A percentile compares a stretch with the other conserved stretches of the same genome.
These are phyloP conservation scores for Globicephala melas DNA, from an alignment of 2,113 vertebrate species.

Conservation along the genomic window DNA sequence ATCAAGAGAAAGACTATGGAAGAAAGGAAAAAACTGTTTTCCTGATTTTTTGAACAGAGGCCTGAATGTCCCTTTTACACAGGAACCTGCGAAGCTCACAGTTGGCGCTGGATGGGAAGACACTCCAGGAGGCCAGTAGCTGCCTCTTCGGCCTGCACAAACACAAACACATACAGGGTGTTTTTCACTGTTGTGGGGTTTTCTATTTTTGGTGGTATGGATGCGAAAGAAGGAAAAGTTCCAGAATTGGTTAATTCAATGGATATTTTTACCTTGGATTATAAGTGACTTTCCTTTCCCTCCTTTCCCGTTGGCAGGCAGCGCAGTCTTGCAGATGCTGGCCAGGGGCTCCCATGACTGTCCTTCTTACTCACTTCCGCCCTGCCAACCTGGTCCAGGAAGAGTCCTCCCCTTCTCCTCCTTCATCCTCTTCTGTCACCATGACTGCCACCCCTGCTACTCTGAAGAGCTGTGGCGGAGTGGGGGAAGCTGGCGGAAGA, in stretches of 20 bases:
- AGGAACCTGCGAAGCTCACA: neutral
- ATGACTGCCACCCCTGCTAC: neutral
- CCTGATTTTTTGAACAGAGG: neutral
- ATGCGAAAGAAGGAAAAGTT: neutral
- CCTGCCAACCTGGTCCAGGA: neutral
- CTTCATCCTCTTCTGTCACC: neutral
- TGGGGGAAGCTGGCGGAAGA: too few species aligned
- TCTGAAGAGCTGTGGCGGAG: neutral
- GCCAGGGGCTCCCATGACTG: neutral
- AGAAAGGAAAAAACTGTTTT: neutral
- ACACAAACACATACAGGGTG: neutral
- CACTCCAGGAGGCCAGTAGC: neutral
- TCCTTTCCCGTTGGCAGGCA: neutral
- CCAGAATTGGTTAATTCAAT: neutral
- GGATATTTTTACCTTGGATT: neutral
- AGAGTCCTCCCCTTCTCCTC: too few species aligned
- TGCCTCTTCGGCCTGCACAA: neutral
- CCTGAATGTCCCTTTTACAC: neutral
- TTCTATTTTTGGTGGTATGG: neutral
- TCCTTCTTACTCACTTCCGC: neutral
- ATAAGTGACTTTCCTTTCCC: neutral
- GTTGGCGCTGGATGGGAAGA: neutral
- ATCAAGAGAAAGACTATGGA: neutral
- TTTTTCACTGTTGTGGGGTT: neutral
- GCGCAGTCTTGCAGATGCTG: too few species aligned